Percentiles rank a stretch among this genome's conserved stretches.
These are phyloP conservation scores for Heliconius ismenius DNA, from an alignment of 2,888 invertebrate species.

Conservation along the genomic window DNA sequence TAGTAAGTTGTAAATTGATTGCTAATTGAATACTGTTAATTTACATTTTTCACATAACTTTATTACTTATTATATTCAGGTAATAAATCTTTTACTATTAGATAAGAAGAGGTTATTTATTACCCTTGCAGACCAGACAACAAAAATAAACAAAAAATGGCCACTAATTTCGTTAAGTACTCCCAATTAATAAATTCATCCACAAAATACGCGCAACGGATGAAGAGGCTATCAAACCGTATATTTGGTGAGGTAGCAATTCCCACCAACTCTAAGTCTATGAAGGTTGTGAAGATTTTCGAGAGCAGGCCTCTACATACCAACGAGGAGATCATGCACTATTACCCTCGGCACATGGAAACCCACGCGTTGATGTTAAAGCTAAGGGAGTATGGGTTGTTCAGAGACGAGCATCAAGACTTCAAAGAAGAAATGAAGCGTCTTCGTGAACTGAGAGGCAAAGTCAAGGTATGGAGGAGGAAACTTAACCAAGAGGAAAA, in stretches of 20 bases:
- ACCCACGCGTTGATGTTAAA: conserved; percentile 87
- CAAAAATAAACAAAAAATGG: conserved; percentile 53
- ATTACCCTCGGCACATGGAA: conserved; percentile 93
- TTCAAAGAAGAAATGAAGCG: conserved; percentile 93
- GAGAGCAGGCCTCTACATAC: conserved; percentile 88
- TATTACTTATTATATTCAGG: neutral
- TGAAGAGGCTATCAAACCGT: conserved; percentile 91
- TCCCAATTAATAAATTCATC: conserved; percentile 84
- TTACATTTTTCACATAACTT: too few species aligned
- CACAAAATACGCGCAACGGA: conserved; percentile 91
- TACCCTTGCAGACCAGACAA: neutral
- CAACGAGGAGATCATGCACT: conserved; percentile 87
- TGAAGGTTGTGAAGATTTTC: conserved; percentile 91
- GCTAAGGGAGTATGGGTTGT: conserved; percentile 89
- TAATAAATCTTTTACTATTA: neutral
- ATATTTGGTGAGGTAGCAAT: conserved; percentile 94
- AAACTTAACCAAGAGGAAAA: conserved; percentile 49
- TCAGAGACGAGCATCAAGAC: conserved; percentile 93
- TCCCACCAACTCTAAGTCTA: conserved; percentile 87
- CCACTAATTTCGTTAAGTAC: conserved; percentile 87
- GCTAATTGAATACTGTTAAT: too few species aligned
- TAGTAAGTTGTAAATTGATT: neutral
- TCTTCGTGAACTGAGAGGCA: conserved; percentile 88
- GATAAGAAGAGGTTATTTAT: conserved; percentile 14
- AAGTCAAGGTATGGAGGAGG: conserved; percentile 81